Evolutionary conservation across 2,888 invertebrate species (phyloP), one percentile per base, ranked within the genome.

Genomic region (Drosophila paranaensis): DNA sequence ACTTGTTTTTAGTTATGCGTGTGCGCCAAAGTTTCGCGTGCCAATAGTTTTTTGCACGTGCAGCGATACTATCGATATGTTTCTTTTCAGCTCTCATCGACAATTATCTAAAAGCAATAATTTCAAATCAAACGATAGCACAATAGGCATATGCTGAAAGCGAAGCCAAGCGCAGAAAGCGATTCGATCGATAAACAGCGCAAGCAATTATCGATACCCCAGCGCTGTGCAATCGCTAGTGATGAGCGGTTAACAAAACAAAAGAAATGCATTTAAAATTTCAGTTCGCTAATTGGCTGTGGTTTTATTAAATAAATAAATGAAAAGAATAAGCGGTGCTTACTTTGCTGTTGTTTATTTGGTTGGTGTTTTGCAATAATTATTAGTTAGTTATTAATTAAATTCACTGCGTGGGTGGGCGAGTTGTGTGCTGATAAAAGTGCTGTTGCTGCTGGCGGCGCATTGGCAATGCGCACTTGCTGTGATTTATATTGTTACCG

Each of bases 401-500:
- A 64, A 73, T 78, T 86, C 81, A 78, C 81, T 79, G 85, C 87
- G 86, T 88, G 73, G 89, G 89, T 83, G 86, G 87, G 72, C 89
- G 89, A 76, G 89, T 83, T 74, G 84, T 81, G 81, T 86, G 85
- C 77, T 82, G 78, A 77, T 81, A 86, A 79, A 70, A 77, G 77
- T 87, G 84, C 82, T 81, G 83, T 66, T 80, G 83, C 62, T 83
- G 86, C 63, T 82, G 80, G 51, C 67, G 71, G 65, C 72, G 76
- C 79, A 78, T 70, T 68, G 76, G 77, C 62, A 80, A 48, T 64
- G 80, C 79, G 71, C 77, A 79, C 64, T 67, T 81, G 72, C 65
- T 75, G 62, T 77, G 72, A 74, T 75, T 78, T 71, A 85, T 66
- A 64, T 65, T 62, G 73, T 66, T 70, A 62, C 71, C 80, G 73